Evolutionary conservation across 2,888 invertebrate species (phyloP), one percentile per base, ranked within the genome.

Genomic region (Alentia gelatinosa): DNA sequence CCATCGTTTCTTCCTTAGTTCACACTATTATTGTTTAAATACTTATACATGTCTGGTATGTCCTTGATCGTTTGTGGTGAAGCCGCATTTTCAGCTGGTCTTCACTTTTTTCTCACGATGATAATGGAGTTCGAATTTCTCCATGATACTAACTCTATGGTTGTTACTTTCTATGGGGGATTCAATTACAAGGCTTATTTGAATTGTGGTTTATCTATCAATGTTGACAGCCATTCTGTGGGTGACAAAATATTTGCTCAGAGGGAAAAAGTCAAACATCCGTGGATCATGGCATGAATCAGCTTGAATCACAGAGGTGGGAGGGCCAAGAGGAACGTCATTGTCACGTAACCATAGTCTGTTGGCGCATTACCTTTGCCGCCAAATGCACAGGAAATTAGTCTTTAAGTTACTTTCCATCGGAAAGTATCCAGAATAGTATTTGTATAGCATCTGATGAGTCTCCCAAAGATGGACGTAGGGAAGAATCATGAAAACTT

Each of bases 191-290:
- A 26, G 33, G 68, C 30, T 26, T 68, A 30, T 68, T 68, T 68
- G 33, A 30, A 68, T 5, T 68, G 68, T 68, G 68, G 68, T 30
- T 12, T 33, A 30, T 33, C 12, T 68, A 56, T n/a, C 56, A 56
- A 12, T 68, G 30, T 26, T 68, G 68, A 68, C 68, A 68, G 26
- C 68, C 30, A 30, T 33, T 68, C 68, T 30, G 26, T 30, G n/a
- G 68, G 68, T 68, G 68, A 68, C 68, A 68, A n/a, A 68, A 68
- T 68, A 68, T 68, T 68, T 68, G 30, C 68, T 30, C 68, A 68
- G 26, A 30, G n/a, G 26, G 26, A 68, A 68, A 26, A 68, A 68
- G 23, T 19, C 68, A 68, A 68, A 68, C 33, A 68, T 26, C 12
- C n/a, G 0, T 26, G 33, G 68, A 26, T 30, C 30, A 26, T 26